Evolutionary conservation across 2,113 vertebrate genomes (phyloP).

Genomic region (Panthera leo): DNA sequence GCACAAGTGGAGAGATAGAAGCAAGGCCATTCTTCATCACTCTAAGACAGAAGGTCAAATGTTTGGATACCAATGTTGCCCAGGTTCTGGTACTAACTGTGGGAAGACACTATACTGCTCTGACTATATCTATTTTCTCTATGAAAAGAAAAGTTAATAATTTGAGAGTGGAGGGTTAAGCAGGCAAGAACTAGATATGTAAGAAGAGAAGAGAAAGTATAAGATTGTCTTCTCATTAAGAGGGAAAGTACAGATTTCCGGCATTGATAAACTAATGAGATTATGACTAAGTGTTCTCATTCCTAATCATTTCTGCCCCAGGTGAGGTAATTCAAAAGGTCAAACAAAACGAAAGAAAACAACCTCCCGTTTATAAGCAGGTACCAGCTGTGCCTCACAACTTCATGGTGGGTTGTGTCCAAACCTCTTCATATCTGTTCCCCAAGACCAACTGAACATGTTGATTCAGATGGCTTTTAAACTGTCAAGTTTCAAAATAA

Average conservation of each 20-base stretch:
- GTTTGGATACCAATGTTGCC: fast-evolving
- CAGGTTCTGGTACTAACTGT: neutral
- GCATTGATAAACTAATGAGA: neutral
- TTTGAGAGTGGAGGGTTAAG: neutral
- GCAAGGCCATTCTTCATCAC: neutral
- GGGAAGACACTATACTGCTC: neutral
- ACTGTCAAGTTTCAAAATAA: neutral
- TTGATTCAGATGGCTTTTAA: neutral
- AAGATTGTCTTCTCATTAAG: neutral
- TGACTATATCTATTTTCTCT: neutral
- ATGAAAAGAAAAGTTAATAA: neutral
- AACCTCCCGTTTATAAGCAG: neutral
- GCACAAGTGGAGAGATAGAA: neutral
- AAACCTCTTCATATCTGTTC: neutral
- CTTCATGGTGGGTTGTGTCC: neutral
- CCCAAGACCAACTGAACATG: neutral
- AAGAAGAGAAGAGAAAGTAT: neutral
- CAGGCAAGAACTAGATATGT: neutral
- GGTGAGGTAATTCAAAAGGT: neutral
- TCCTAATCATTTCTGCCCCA: neutral
- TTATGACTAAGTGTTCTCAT: neutral
- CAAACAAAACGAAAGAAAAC: too few relatives aligned
- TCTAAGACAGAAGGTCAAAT: neutral
- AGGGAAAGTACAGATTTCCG: neutral
- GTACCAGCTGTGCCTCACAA: neutral